Evolutionary conservation across 37 sponge, comb jelly and placozoan genomes (phyloP).

Genomic region (Ephydatia muelleri): DNA sequence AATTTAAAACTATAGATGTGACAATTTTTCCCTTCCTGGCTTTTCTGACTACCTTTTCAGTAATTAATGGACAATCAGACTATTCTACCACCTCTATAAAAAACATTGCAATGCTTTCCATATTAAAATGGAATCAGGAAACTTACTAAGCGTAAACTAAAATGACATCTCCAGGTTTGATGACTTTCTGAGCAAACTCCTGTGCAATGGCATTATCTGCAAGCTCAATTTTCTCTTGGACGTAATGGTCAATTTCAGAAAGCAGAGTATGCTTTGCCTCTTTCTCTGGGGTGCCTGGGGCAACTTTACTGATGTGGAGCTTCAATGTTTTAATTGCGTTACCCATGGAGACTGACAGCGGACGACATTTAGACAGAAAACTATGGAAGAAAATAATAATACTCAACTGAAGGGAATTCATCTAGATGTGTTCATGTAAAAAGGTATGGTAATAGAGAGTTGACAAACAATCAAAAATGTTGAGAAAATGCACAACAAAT

Average conservation of each 20-base stretch:
- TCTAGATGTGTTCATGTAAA: neutral
- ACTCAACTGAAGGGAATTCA: neutral
- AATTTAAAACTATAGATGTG: too few relatives aligned
- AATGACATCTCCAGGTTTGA: conserved; percentile 89
- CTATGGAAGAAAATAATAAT: conserved; percentile 13
- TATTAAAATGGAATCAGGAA: neutral
- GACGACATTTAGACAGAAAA: conserved; percentile 81
- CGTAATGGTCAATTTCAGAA: conserved; percentile 55
- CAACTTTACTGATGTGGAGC: conserved; percentile 59
- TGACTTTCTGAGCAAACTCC: conserved; percentile 44
- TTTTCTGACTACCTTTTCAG: too few relatives aligned
- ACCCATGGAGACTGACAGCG: conserved; percentile 93
- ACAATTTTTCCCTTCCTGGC: too few relatives aligned
- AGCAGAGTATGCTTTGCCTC: conserved; percentile 71
- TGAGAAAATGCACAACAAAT: too few relatives aligned
- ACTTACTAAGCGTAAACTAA: conserved; percentile 85
- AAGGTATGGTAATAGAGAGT: neutral
- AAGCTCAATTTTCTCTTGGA: conserved; percentile 54
- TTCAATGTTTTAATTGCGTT: conserved; percentile 90
- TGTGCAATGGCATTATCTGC: conserved; percentile 76
- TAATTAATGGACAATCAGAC: too few relatives aligned
- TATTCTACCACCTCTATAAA: too few relatives aligned
- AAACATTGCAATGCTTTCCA: neutral
- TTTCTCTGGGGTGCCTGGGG: conserved; percentile 62
- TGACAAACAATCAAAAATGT: too few relatives aligned